A percentile compares a stretch with the other conserved stretches of the same genome.
Conservation (phyloP, 2,113 vertebrate species). For the Puffinus mauretanicus region DNA sequence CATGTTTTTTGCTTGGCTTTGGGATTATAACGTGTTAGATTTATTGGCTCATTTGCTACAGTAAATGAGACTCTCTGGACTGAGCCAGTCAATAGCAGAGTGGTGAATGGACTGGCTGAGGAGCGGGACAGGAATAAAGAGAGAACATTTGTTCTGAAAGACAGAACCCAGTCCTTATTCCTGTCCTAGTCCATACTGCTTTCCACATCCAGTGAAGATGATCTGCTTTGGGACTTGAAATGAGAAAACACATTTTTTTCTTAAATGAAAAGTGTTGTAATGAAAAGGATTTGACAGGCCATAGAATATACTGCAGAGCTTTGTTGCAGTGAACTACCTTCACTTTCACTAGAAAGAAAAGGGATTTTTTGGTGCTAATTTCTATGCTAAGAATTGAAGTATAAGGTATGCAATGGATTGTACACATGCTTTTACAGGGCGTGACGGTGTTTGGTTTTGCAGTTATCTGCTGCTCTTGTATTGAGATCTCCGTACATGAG, state of each 20-base stretch:
- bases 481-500: neutral
- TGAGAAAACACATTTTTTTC: neutral
- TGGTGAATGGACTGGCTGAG: neutral
- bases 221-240: neutral
- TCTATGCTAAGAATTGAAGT: neutral
- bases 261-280: neutral
- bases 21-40: conserved; percentile 11
- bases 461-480: neutral
- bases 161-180: neutral
- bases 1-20: neutral
- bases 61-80: neutral
- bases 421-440: neutral
- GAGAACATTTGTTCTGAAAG: neutral
- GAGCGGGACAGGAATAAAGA: neutral
- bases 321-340: neutral
- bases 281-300: neutral
- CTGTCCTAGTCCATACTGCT: neutral
- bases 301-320: neutral
- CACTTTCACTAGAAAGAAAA: neutral
- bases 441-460: neutral
- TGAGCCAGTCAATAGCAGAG: neutral
- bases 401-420: neutral
- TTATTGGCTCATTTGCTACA: conserved; percentile 21
- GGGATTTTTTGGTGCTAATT: neutral
- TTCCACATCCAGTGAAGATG: neutral